These are phyloP conservation scores for Corydoras sp. DNA, from an alignment of 2,113 vertebrate species.

Conservation along the genomic window DNA sequence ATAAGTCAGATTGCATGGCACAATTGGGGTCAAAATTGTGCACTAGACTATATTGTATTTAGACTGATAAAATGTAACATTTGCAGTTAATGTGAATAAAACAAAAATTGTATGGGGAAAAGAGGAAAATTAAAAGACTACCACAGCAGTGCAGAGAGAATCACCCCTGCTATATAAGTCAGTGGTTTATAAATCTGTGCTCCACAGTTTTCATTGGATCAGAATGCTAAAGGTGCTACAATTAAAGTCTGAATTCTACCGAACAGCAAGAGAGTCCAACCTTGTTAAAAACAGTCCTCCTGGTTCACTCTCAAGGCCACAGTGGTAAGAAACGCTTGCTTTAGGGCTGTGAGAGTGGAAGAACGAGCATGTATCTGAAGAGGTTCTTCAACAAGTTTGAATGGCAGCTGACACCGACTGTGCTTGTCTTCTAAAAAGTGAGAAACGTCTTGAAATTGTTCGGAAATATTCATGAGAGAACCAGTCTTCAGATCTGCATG, in stretches of 20 bases:
- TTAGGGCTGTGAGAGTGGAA: constrained; percentile 1
- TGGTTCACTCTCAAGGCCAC: constrained; percentile 52
- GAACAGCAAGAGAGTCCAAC: constrained; percentile 15
- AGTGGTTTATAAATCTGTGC: constrained; percentile 29
- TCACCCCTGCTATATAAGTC: constrained; percentile 3
- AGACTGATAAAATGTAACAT: too few relatives aligned
- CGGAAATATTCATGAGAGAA: constrained; percentile 6
- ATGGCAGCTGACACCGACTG: constrained; percentile 16
- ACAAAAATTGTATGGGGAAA: not conserved
- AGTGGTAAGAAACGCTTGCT: constrained; percentile 27
- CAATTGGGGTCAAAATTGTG: not conserved
- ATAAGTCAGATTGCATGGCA: too few relatives aligned
- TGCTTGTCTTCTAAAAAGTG: constrained; percentile 40
- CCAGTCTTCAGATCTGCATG: constrained; percentile 8
- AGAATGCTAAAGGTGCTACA: constrained; percentile 31
- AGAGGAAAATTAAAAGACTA: not conserved
- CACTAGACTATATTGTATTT: not conserved
- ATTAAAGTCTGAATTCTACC: constrained; percentile 13
- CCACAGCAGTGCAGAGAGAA: constrained; percentile 30
- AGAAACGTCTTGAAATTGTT: constrained; percentile 7
- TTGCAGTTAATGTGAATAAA: not conserved
- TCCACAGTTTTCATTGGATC: constrained; percentile 26
- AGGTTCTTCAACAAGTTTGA: not conserved
- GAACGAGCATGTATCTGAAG: constrained; percentile 6
- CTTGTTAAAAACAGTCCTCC: constrained; percentile 20